phyloP scores from a whole-genome alignment of 2,113 vertebrate species.

The Aix galericulata region DNA sequence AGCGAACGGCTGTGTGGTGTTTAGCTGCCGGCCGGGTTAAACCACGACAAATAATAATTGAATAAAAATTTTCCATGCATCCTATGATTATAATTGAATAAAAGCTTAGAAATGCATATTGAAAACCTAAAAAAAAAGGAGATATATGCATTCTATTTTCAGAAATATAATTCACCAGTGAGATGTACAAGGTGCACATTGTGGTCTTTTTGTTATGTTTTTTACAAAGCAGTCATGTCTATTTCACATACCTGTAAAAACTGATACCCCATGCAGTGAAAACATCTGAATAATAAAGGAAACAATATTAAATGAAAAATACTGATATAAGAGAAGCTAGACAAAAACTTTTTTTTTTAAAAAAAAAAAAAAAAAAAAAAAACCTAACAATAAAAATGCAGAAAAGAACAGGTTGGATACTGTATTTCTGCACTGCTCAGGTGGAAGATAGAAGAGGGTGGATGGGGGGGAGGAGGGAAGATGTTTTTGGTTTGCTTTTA shows the following conservation, averaged over 20 bases:
- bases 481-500: no score
- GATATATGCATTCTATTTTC: not conserved
- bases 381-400: not conserved
- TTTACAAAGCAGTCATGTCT: not conserved
- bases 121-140: not conserved
- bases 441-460: no score
- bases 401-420: not conserved
- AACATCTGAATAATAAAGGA: not conserved
- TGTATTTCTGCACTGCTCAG: no score
- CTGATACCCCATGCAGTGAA: not conserved
- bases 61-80: not conserved
- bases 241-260: not conserved
- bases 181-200: not conserved
- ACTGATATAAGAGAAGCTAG: not conserved
- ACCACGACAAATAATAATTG: no score
- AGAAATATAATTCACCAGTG: not conserved
- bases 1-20: no score
- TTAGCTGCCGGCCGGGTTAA: no score
- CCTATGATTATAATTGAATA: not conserved
- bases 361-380: no score
- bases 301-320: not conserved
- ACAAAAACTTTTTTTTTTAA: not conserved
- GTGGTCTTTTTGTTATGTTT: not conserved
- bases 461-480: no score
- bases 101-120: not conserved